Percentiles rank a stretch among this genome's conserved stretches.
Evolutionary conservation across 2,797 vertebrate genomes (phyloP).

Genomic region (Gymnoscopelus braueri): DNA sequence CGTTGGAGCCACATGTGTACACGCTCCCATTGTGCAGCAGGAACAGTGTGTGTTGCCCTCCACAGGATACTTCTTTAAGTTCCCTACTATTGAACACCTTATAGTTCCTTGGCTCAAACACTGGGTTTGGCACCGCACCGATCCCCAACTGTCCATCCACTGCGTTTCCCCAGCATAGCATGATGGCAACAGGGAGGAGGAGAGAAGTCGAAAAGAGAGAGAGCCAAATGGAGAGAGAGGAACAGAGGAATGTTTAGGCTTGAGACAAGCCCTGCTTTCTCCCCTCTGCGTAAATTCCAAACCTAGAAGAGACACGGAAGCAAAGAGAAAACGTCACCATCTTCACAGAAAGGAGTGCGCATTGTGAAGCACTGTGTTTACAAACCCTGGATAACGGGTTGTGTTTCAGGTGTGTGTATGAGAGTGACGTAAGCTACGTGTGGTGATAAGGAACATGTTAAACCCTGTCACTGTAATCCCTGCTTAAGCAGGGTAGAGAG

Average conservation of each 20-base stretch:
- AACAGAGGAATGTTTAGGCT: slow-evolving; percentile 61
- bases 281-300: slow-evolving; percentile 68
- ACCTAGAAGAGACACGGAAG: slow-evolving; percentile 48
- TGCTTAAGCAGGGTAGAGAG: slow-evolving; percentile 53
- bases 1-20: slow-evolving; percentile 92
- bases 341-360: slow-evolving; percentile 1
- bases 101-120: slow-evolving; percentile 86
- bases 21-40: slow-evolving; percentile 92
- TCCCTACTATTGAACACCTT: slow-evolving; percentile 83
- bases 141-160: slow-evolving; percentile 91
- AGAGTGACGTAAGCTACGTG: slow-evolving; percentile 38
- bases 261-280: slow-evolving; percentile 66
- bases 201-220: slow-evolving; percentile 46
- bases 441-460: slow-evolving; percentile 60
- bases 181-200: slow-evolving; percentile 69
- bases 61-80: slow-evolving; percentile 90
- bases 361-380: slow-evolving; percentile 4
- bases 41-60: slow-evolving; percentile 91
- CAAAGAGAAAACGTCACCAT: slow-evolving; percentile 8
- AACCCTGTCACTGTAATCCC: slow-evolving; percentile 75
- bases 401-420: slow-evolving; percentile 23
- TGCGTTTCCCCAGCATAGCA: slow-evolving; percentile 97
- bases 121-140: slow-evolving; percentile 78
- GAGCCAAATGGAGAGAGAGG: slow-evolving; percentile 47
- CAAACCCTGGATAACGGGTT: neutral